These are phyloP conservation scores for Julus scandinavius DNA, from an alignment of 2,888 invertebrate genomes.

Conservation along the genomic window DNA sequence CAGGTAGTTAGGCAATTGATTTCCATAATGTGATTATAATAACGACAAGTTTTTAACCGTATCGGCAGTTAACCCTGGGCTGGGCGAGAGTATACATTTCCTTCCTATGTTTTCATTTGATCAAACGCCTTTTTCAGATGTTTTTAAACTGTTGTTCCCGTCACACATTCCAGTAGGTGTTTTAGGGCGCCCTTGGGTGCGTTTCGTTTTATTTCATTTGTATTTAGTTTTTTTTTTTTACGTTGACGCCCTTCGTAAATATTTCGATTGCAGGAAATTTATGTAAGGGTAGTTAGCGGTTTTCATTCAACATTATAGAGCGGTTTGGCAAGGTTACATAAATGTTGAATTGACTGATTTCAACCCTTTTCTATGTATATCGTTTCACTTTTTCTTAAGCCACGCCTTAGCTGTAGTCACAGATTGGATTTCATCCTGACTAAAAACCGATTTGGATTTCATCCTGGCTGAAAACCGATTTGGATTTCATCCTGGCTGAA, in stretches of 20 bases:
- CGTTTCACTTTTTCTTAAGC: no score
- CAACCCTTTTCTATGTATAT: no score
- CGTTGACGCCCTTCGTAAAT: slow-evolving; percentile 1
- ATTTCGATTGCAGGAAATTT: slow-evolving; percentile 25
- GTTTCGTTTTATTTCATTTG: slow-evolving; percentile 13
- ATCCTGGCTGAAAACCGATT: no score
- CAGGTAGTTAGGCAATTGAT: slow-evolving; percentile 4
- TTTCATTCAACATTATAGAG: not conserved
- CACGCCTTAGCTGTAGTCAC: no score
- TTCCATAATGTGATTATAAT: not conserved
- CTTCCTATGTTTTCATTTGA: not conserved
- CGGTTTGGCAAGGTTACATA: not conserved
- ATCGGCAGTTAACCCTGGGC: slow-evolving; percentile 21
- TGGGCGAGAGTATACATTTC: not conserved
- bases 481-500: no score
- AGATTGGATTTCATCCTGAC: no score
- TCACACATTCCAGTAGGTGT: slow-evolving; percentile 27
- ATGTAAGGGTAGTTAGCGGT: not conserved
- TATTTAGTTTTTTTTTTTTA: not conserved
- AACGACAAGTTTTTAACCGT: not conserved
- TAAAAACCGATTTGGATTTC: no score
- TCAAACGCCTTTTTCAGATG: slow-evolving; percentile 7
- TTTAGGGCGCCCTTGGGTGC: slow-evolving; percentile 23
- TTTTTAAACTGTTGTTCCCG: not conserved
- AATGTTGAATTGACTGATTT: not conserved